phyloP scores from a whole-genome alignment of 1,140 invertebrate species.

The Linepithema humile region DNA sequence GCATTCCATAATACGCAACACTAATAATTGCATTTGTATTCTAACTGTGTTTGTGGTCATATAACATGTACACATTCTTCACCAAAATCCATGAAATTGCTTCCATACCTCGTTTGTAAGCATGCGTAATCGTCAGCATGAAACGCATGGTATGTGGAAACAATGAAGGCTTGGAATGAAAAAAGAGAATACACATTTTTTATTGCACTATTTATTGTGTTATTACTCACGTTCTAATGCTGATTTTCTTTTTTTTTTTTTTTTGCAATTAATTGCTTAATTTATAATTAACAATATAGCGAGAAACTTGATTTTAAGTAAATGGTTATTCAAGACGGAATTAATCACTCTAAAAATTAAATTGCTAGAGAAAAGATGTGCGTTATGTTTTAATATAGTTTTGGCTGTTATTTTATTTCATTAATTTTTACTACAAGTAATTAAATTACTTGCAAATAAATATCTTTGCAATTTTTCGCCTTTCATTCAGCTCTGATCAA shows the following conservation, averaged over 20 bases:
- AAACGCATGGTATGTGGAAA: slow-evolving; percentile 14
- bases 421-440: too few relatives aligned
- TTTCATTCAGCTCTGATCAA: neutral
- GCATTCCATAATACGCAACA: neutral
- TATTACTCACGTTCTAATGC: neutral
- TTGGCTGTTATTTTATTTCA: too few relatives aligned
- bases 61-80: slow-evolving; percentile 11
- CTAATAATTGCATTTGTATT: slow-evolving; percentile 13
- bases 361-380: too few relatives aligned
- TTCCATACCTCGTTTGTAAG: slow-evolving; percentile 1
- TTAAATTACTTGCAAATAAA: neutral
- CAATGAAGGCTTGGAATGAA: neutral
- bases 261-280: neutral
- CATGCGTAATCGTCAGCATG: slow-evolving; percentile 27
- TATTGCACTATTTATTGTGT: neutral
- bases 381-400: too few relatives aligned
- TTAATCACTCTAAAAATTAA: too few relatives aligned
- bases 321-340: neutral
- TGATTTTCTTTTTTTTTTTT: neutral
- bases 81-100: slow-evolving; percentile 39
- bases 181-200: neutral
- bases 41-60: neutral
- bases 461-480: neutral
- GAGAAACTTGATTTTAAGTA: neutral
- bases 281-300: neutral